phyloP scores from a whole-genome alignment of 2,888 invertebrate genomes.

The Zelleria hepariella region DNA sequence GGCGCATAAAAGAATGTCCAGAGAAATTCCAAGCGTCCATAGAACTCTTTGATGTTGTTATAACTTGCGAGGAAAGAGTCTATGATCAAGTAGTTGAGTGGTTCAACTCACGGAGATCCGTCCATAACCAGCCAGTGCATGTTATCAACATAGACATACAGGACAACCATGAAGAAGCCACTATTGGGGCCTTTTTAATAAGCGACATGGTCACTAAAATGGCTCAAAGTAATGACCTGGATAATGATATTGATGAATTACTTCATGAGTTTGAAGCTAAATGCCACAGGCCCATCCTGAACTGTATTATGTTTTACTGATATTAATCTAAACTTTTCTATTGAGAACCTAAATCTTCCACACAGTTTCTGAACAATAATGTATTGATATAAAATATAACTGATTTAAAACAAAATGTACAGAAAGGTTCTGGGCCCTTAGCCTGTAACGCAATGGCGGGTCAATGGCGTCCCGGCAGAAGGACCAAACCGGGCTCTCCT shows the following conservation, averaged over 20 bases:
- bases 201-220: conserved; percentile 95
- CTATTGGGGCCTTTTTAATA: conserved; percentile 97
- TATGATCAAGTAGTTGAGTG: conserved; percentile 98
- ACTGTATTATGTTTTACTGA: conserved; percentile 96
- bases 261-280: conserved; percentile 94
- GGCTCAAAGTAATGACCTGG: conserved; percentile 91
- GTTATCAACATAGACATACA: conserved; percentile 98
- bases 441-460: no score
- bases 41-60: conserved; percentile 95
- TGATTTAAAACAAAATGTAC: no score
- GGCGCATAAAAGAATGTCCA: conserved; percentile 93
- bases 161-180: conserved; percentile 99
- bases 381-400: no score
- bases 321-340: conserved; percentile 1
- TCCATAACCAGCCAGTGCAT: conserved; percentile 91
- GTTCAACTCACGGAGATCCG: conserved; percentile 85
- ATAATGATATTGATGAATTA: conserved; percentile 97
- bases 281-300: conserved; percentile 87
- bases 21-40: conserved; percentile 93
- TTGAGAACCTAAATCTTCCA: no score
- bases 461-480: no score
- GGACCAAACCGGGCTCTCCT: no score
- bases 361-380: no score
- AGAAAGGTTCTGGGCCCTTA: no score
- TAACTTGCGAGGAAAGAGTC: conserved; percentile 98